Evolutionary conservation across 2,888 invertebrate genomes (phyloP).

Genomic region (Ferdinandea cuprea): DNA sequence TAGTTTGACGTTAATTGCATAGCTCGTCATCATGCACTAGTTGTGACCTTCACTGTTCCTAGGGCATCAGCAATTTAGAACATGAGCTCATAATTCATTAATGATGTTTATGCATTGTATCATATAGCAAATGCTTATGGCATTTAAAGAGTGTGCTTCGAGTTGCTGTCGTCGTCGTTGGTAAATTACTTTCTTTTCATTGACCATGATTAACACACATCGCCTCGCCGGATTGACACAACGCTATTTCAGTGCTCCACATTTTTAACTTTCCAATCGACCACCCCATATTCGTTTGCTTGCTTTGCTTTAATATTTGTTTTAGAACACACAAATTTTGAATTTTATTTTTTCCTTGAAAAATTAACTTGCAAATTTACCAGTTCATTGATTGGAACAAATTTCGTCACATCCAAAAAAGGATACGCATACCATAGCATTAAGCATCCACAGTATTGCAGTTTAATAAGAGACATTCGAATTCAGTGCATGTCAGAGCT

Average conservation of each 20-base stretch:
- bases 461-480: no score
- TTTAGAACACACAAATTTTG: no score
- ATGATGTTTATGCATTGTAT: conserved; percentile 16
- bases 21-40: conserved; percentile 40
- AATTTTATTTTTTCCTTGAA: no score
- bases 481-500: no score
- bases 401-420: conserved; percentile 2
- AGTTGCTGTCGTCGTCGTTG: not conserved
- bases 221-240: no score
- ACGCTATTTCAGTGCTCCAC: no score
- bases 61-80: conserved; percentile 20
- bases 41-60: conserved; percentile 25
- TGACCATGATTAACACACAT: not conserved
- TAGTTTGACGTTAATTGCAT: conserved; percentile 58
- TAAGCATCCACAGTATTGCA: no score
- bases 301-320: no score
- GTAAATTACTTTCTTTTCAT: not conserved
- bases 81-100: conserved; percentile 32
- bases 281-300: no score
- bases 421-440: no score
- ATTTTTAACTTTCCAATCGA: no score
- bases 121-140: not conserved
- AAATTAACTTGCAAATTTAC: conserved; percentile 24
- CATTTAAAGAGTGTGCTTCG: not conserved
- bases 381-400: conserved; percentile 45